A percentile compares a stretch with the other conserved stretches of the same genome.
phyloP scores from a whole-genome alignment of 2,888 invertebrate genomes.

The Apodemia duryi region DNA sequence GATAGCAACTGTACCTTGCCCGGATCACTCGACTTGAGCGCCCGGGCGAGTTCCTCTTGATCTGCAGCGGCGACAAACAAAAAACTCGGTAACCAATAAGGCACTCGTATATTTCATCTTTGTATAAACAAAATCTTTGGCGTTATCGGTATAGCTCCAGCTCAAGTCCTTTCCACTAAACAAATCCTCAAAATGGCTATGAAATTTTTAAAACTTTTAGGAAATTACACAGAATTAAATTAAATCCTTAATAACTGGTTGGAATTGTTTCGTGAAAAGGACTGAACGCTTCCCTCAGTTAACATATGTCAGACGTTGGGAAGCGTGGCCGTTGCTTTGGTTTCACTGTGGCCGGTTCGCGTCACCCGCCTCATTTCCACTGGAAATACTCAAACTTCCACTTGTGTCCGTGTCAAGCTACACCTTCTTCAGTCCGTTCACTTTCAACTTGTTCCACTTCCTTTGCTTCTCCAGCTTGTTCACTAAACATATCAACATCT shows the following conservation, averaged over 20 bases:
- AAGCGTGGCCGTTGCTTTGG: neutral
- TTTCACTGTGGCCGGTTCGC: slow-evolving; percentile 31
- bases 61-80: slow-evolving; percentile 59
- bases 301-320: neutral
- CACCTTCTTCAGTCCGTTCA: slow-evolving; percentile 42
- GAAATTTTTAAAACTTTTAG: neutral
- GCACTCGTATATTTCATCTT: slow-evolving; percentile 76
- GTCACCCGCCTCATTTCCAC: slow-evolving; percentile 74
- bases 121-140: slow-evolving; percentile 72
- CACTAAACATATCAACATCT: slow-evolving; percentile 20
- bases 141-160: slow-evolving; percentile 40
- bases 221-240: neutral
- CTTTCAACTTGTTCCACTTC: slow-evolving; percentile 26
- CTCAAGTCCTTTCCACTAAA: slow-evolving; percentile 3
- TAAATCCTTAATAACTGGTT: neutral
- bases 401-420: slow-evolving; percentile 53
- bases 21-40: slow-evolving; percentile 89
- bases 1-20: slow-evolving; percentile 86
- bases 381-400: slow-evolving; percentile 64
- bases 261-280: neutral
- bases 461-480: slow-evolving; percentile 14
- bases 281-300: neutral
- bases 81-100: slow-evolving; percentile 76
- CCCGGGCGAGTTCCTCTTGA: slow-evolving; percentile 83
- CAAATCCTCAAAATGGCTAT: neutral